Conservation (phyloP, 2,888 invertebrate species). For the Ichneumon xanthorius region DNA sequence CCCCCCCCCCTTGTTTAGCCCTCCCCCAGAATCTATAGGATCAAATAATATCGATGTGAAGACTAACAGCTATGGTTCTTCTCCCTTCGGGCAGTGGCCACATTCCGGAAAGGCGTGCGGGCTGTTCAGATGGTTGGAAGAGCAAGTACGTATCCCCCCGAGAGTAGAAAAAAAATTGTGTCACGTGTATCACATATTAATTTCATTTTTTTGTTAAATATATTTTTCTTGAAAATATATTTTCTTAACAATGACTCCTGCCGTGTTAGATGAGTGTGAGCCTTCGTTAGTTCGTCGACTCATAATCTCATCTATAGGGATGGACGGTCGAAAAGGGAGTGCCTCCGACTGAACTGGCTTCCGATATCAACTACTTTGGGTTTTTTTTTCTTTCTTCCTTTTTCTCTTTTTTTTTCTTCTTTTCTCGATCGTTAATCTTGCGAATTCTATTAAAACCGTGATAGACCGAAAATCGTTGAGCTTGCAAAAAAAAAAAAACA, state of each 20-base stretch:
- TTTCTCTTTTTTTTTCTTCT: neutral
- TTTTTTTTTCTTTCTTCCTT: neutral
- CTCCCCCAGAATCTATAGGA: conserved; percentile 64
- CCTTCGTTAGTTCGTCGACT: conserved; percentile 19
- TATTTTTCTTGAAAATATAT: conserved; percentile 54
- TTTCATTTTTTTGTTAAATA: conserved; percentile 30
- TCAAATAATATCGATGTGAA: conserved; percentile 75
- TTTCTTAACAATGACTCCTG: conserved; percentile 21
- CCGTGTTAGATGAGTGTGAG: conserved; percentile 17
- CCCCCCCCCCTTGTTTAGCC: conserved; percentile 47
- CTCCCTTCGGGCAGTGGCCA: conserved; percentile 94
- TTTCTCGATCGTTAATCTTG: neutral
- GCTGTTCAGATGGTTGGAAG: conserved; percentile 99
- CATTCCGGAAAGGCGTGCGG: conserved; percentile 99
- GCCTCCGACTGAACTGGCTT: conserved; percentile 56
- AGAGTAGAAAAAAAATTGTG: conserved; percentile 83
- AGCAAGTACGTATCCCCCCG: conserved; percentile 95
- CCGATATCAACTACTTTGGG: conserved; percentile 10
- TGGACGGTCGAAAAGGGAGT: conserved; percentile 30
- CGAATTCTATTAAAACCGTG: conserved; percentile 1
- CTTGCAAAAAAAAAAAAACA: conserved; percentile 10
- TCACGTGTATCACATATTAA: conserved; percentile 78
- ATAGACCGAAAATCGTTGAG: conserved; percentile 21
- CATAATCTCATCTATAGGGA: conserved; percentile 36
- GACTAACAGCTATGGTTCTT: conserved; percentile 86